Evolutionary conservation across 2,797 vertebrate genomes (phyloP), one percentile per base, ranked within the genome.

Genomic region (Phataginus tricuspis): DNA sequence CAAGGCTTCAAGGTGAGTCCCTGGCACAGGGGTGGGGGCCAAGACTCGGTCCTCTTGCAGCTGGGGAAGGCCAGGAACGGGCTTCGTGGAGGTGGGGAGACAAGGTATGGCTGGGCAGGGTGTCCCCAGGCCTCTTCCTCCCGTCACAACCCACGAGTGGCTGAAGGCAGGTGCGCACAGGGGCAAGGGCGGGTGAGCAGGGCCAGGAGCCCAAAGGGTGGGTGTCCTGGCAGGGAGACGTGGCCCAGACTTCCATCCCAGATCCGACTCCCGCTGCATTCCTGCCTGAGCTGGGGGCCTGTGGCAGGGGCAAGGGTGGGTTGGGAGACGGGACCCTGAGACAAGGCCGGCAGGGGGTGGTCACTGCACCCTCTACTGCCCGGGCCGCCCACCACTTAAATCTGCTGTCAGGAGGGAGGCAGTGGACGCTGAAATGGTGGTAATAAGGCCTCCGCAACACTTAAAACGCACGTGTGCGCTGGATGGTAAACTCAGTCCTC

Each of bases 1-100:
- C 90, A 98, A 7, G 98, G 98, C 77, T 99, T 98, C 98, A 98
- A 99, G 99, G 97, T 97, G 84, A 0, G 85, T 66, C 23, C 11
- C 84, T 13, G 45, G 14, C 42, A 0, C 53, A 31, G 12, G 53
- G 3, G 0, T 10, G 34, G 49, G 31, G 6, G 7, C 34, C 34
- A 2, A 15, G 71, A 9, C 34, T 34, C 34, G 5, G 2, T 3
- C 23, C 49, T n/a, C 15, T 10, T 12, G 61, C 31, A 31, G 55
- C 25, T 34, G 49, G 29, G 66, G 23, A 9, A 78, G 88, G 83
- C 64, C 83, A 10, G 19, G 34, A 18, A 42, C 75, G 55, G 55
- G 34, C 45, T 2, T 3, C 63, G 61, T 15, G 45, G 71, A 55
- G 42, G 16, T 6, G 53, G 15, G 66, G 23, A 21, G 31, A 66